Base-by-base conservation (phyloP, 92 coral and sea anemone species). In the Epizoanthus stellaris region DNA sequence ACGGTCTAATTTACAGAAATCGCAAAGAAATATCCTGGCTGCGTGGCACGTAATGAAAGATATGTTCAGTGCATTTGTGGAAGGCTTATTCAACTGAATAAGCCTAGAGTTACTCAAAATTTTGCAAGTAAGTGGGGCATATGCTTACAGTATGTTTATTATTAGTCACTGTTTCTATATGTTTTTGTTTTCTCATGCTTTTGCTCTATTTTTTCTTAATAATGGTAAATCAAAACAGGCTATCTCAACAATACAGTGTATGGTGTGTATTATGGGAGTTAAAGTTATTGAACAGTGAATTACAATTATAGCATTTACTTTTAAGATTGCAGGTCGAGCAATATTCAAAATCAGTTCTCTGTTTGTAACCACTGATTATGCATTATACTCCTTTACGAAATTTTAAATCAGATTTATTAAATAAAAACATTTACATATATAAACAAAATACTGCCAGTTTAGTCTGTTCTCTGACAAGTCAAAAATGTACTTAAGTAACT, bases 41-140 rank as follows among this genome's bases (percentile, higher is more conserved):
- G 66, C 45, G 19, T 42, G 53, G 81, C 75, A 69, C 66, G 67
- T 80, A 86, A 77, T 70, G 89, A 86, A 71, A 80, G 89, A 77
- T 86, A 86, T 81, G 58, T 86, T 60, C 84, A 86, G 58, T 86
- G 89, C 76, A 64, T 86, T 39, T 86, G 89, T 86, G 89, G 86
- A 59, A 73, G 67, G 58, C 64, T 57, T 47, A 39, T 86, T 49
- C 73, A 84, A 69, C 80, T 86, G 54, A 86, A 86, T 79, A 86
- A 86, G 89, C 73, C 86, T 17, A 69, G 86, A 75, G 71, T 80
- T 65, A 80, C 47, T 56, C 61, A 52, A 62, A 86, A 80, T 81
- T 86, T 86, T 86, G 57, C 89, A 69, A 86, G 86, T 80, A 87
- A 80, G 86, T 77, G 80, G 43, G 76, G 20, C 60, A 42, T 75